A percentile compares a stretch with the other conserved stretches of the same genome.
Conservation (phyloP, 2,888 invertebrate genomes). For the Drosophila putrida region DNA sequence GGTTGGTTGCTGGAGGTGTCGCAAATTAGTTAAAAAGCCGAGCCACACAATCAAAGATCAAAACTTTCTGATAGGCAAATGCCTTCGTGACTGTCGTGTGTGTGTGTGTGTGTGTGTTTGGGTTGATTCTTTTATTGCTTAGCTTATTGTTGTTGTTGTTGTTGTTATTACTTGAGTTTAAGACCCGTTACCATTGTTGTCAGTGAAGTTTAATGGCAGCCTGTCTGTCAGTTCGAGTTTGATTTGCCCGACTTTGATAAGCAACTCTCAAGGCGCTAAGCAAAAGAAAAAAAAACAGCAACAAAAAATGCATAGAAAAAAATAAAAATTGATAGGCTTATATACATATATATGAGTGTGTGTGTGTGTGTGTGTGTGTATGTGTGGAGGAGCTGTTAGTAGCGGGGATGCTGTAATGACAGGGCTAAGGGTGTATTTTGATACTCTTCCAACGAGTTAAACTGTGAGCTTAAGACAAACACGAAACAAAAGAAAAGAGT, state of each 20-base stretch:
- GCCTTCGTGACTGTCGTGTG: constrained; percentile 23
- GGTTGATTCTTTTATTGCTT: constrained; percentile 58
- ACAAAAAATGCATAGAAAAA: constrained; percentile 11
- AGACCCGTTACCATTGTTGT: constrained; percentile 45
- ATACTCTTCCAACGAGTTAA: constrained; percentile 33
- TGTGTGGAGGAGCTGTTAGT: not conserved
- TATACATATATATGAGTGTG: not conserved
- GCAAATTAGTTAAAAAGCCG: constrained; percentile 83
- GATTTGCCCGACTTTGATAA: constrained; percentile 59
- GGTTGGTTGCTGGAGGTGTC: constrained; percentile 48
- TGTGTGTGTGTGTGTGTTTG: constrained; percentile 10
- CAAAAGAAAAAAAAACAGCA: constrained; percentile 14
- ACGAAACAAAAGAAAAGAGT: constrained; percentile 22
- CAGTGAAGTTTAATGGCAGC: constrained; percentile 58
- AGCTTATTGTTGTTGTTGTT: constrained; percentile 36
- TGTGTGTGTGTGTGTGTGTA: not conserved
- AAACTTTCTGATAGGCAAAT: constrained; percentile 71
- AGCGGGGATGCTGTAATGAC: constrained; percentile 4
- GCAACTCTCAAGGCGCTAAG: constrained; percentile 39
- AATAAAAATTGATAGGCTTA: constrained; percentile 48
- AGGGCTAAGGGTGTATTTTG: constrained; percentile 35
- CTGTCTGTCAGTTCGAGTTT: constrained; percentile 44
- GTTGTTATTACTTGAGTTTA: constrained; percentile 40
- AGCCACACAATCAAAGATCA: constrained; percentile 82
- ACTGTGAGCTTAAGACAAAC: constrained; percentile 20